Evolutionary conservation across 2,113 vertebrate genomes (phyloP).

Genomic region (Nycticebus coucang): DNA sequence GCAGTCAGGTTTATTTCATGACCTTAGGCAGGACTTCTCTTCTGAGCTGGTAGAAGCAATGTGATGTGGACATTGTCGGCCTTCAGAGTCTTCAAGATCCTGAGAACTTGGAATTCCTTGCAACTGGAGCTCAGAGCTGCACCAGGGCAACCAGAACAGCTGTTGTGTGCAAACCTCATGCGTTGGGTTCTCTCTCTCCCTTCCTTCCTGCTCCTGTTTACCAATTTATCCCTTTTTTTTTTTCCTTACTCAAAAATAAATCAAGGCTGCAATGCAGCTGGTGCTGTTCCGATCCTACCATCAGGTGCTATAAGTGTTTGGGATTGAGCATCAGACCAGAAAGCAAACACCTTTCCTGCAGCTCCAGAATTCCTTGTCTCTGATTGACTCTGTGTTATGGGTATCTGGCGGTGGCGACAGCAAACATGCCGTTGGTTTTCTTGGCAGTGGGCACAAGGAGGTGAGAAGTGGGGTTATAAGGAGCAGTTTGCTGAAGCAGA

Average conservation of each 20-base stretch:
- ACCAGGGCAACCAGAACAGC: constrained; percentile 81
- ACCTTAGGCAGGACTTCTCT: constrained; percentile 98
- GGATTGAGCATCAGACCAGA: constrained; percentile 83
- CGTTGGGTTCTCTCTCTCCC: constrained; percentile 76
- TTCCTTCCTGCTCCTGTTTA: neutral
- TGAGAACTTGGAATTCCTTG: constrained; percentile 86
- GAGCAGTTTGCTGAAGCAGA: constrained; percentile 83
- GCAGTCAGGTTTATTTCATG: constrained; percentile 99
- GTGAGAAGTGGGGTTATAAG: constrained; percentile 76
- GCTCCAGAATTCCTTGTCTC: constrained; percentile 86
- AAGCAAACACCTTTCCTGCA: constrained; percentile 80
- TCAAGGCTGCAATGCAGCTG: constrained; percentile 87
- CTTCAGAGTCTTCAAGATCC: constrained; percentile 83
- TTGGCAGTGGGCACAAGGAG: constrained; percentile 82
- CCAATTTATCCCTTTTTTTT: constrained; percentile 39
- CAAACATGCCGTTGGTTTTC: constrained; percentile 70
- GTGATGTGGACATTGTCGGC: constrained; percentile 78
- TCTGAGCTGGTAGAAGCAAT: constrained; percentile 95
- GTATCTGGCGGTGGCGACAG: constrained; percentile 66
- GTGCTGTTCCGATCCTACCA: constrained; percentile 88
- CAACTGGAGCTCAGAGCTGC: constrained; percentile 88
- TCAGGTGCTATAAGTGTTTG: constrained; percentile 86
- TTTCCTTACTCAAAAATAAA: constrained; percentile 76
- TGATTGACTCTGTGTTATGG: constrained; percentile 82
- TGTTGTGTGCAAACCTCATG: constrained; percentile 78